phyloP scores from a whole-genome alignment of 2,888 invertebrate genomes.

The Altica lythri region DNA sequence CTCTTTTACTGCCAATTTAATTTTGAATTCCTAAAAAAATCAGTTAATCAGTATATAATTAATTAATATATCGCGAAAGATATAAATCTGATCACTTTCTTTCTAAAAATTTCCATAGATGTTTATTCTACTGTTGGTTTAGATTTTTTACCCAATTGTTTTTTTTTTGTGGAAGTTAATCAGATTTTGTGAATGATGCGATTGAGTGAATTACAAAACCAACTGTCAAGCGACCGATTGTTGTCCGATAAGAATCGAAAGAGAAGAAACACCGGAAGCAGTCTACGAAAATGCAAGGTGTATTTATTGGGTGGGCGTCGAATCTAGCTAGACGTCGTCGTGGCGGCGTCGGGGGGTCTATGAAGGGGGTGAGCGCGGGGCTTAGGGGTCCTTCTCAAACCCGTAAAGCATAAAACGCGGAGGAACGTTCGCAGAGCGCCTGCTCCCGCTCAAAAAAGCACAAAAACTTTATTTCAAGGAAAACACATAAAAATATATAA shows the following conservation, averaged over 20 bases:
- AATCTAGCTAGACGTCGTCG: constrained; percentile 40
- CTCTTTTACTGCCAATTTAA: no score
- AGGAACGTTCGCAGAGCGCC: constrained; percentile 26
- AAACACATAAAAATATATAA: constrained; percentile 58
- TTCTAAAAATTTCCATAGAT: no score
- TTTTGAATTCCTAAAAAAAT: no score
- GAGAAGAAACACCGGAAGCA: constrained; percentile 24
- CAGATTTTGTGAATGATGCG: no score
- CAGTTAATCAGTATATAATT: no score
- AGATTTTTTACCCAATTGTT: no score
- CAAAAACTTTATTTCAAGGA: constrained; percentile 55
- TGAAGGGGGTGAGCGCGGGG: constrained; percentile 26
- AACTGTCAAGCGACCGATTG: constrained; percentile 4
- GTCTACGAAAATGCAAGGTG: constrained; percentile 44
- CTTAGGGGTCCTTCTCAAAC: constrained; percentile 20
- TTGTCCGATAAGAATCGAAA: constrained; percentile 13
- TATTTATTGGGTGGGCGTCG: constrained; percentile 51
- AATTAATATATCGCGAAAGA: no score
- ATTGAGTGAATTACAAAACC: no score
- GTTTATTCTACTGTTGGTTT: no score
- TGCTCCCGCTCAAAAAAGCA: constrained; percentile 45
- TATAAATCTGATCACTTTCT: no score
- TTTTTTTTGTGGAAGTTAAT: no score
- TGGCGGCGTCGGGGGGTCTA: constrained; percentile 28
- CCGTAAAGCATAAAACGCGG: constrained; percentile 32